Evolutionary conservation across 2,113 vertebrate species (phyloP).

Genomic region (Erpornis zantholeuca): DNA sequence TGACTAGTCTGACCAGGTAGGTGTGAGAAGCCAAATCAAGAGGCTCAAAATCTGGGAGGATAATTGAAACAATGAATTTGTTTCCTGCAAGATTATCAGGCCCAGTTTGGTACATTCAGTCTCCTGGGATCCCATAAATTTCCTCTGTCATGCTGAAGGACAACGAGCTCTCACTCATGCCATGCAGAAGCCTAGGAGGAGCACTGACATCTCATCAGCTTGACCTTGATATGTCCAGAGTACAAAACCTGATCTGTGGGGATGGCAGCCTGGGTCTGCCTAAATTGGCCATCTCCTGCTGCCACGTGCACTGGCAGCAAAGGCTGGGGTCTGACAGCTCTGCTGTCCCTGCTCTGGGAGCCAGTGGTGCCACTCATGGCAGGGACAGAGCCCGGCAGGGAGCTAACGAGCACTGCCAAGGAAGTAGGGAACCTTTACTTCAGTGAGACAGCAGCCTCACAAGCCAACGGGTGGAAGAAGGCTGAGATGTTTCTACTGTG

Average conservation of each 20-base stretch:
- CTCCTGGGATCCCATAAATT: not conserved
- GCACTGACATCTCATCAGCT: not conserved
- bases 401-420: accelerated
- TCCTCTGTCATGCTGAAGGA: not conserved
- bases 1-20: not conserved
- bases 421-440: not conserved
- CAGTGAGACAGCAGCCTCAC: not conserved
- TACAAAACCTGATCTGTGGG: not conserved
- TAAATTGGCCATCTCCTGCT: accelerated
- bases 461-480: not conserved
- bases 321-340: not conserved
- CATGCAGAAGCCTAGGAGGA: not conserved
- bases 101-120: not conserved
- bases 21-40: not conserved
- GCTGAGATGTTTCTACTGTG: not conserved
- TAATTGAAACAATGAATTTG: not conserved
- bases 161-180: not conserved
- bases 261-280: not conserved
- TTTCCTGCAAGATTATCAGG: not conserved
- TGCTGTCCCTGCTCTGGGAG: not conserved
- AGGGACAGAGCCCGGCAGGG: not conserved
- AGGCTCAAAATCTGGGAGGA: not conserved
- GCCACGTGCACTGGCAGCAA: accelerated
- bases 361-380: accelerated
- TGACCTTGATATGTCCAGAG: not conserved